Base-by-base conservation (phyloP, 92 coral and sea anemone species). In the Porites divaricata region DNA sequence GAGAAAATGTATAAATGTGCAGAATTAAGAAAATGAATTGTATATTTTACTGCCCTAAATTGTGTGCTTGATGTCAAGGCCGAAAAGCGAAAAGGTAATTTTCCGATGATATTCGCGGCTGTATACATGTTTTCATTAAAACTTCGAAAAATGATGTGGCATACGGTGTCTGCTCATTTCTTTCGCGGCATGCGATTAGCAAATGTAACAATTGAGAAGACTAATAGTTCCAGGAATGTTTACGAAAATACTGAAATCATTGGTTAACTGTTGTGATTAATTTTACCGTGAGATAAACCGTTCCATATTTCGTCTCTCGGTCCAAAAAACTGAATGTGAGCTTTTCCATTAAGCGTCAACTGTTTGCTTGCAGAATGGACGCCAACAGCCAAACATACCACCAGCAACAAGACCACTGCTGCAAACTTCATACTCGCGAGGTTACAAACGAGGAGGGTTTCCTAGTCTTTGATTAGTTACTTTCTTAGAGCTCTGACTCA, bases 211-310 rank as follows among this genome's bases (percentile, higher is more conserved):
- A 19, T 63, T 24, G 17, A 63, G 22, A n/a, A n/a, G n/a, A n/a
- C n/a, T n/a, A n/a, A n/a, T n/a, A n/a, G n/a, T n/a, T 63, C 9
- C 19, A n/a, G 21, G 0, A n/a, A n/a, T 53, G 58, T 2, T 53
- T 53, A 53, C 2, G 58, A 53, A 53, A 13, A 13, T 53, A 53
- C 11, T 53, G 2, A 53, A 53, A 53, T 53, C 11, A 16, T 28
- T 22, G 5, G 25, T 25, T 28, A 12, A 19, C 3, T 51, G 21
- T 1, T 22, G 1, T 24, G 3, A 28, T 12, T 13, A 26, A 9
- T 72, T 86, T 90, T 88, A 91, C 91, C 94, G 67, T 74, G n/a
- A 0, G 94, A 88, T 52, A 91, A 86, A 68, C 85, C 94, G 70
- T 88, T 91, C 94, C 94, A 91, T 35, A 91, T 58, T 26, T 21